Evolutionary conservation across 2,113 vertebrate genomes (phyloP).

Genomic region (Rhynchomys soricoides): DNA sequence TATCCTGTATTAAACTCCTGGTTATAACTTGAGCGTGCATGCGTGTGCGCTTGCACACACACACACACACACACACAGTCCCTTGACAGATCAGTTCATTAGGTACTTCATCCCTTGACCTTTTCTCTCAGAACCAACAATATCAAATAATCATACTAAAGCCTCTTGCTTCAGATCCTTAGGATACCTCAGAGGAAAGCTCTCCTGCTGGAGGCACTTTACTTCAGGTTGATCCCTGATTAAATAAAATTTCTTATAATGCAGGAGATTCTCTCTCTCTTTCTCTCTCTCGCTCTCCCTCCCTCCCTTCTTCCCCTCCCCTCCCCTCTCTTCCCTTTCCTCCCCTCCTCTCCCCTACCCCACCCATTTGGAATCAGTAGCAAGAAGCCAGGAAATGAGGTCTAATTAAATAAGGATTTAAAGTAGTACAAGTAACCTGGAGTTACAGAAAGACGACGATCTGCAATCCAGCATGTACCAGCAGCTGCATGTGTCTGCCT

Average conservation of each 20-base stretch:
- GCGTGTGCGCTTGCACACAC: too few species aligned
- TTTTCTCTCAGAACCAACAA: not conserved
- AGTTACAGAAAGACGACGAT: conserved; percentile 18
- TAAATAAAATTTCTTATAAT: conserved; percentile 18
- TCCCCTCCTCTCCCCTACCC: too few species aligned
- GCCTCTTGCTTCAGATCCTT: not conserved
- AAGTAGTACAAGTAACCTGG: conserved; percentile 18
- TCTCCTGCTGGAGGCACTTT: not conserved
- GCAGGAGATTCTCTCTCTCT: not conserved
- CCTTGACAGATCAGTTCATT: not conserved
- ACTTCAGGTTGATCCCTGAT: conserved; percentile 6
- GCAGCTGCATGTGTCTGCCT: not conserved
- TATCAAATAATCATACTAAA: not conserved
- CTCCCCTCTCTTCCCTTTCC: too few species aligned
- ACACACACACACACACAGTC: not conserved
- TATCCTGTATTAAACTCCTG: not conserved
- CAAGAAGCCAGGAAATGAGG: conserved; percentile 27
- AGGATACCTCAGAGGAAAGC: not conserved
- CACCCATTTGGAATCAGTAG: conserved; percentile 2
- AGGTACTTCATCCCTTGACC: not conserved
- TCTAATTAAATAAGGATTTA: conserved; percentile 56
- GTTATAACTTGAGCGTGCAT: too few species aligned
- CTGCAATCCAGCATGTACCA: not conserved
- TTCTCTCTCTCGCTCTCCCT: not conserved
- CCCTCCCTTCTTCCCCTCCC: not conserved